These are phyloP conservation scores for Torymus aiolomorphi DNA, from an alignment of 2,888 invertebrate species.

Conservation along the genomic window DNA sequence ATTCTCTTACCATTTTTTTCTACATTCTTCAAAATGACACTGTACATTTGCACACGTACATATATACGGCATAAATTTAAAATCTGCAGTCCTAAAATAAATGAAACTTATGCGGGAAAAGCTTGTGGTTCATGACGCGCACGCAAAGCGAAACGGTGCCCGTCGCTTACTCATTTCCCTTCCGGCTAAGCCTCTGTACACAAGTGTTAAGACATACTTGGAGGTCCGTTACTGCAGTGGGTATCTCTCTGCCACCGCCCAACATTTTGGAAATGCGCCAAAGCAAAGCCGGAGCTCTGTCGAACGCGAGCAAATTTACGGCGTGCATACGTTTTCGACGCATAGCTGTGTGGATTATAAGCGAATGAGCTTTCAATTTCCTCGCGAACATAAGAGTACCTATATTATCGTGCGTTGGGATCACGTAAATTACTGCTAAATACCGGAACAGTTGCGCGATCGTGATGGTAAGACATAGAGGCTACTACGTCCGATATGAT, in stretches of 20 bases:
- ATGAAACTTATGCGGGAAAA: no score
- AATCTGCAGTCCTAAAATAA: no score
- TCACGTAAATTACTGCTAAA: not conserved
- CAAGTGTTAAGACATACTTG: not conserved
- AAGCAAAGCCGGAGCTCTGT: not conserved
- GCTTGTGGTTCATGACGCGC: no score
- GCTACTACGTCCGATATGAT: not conserved
- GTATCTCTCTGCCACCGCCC: not conserved
- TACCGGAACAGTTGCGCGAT: not conserved
- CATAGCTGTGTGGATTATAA: not conserved
- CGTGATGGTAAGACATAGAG: not conserved
- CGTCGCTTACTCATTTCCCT: no score
- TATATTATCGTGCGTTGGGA: no score
- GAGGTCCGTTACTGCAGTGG: not conserved
- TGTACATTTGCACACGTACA: no score
- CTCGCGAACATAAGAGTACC: not conserved
- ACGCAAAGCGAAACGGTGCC: not conserved
- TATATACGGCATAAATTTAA: no score
- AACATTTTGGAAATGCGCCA: constrained; percentile 2
- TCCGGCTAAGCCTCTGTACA: not conserved
- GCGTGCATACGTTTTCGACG: constrained; percentile 8
- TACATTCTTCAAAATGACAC: no score
- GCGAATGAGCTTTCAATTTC: constrained; percentile 15
- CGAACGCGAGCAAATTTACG: constrained; percentile 23
- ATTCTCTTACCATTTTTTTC: no score